phyloP scores from a whole-genome alignment of 2,797 vertebrate genomes.

The Xerus rutilus region DNA sequence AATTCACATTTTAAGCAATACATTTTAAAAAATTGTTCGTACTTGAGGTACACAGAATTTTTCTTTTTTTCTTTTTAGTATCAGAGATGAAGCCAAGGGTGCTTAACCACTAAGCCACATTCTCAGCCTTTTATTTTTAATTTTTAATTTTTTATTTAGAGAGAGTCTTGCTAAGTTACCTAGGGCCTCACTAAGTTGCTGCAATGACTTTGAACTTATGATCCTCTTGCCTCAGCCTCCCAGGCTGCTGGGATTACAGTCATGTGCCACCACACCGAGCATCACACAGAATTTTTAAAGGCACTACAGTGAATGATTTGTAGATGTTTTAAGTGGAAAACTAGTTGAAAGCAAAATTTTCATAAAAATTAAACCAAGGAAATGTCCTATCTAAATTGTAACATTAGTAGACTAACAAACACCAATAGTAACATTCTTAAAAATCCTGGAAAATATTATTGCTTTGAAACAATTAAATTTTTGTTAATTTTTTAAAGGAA shows the following conservation, averaged over 20 bases:
- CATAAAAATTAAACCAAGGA: not conserved
- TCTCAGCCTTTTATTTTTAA: no score
- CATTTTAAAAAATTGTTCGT: not conserved
- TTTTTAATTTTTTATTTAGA: no score
- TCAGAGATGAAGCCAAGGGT: no score
- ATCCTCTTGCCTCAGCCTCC: no score
- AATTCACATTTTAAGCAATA: no score
- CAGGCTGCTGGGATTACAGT: no score
- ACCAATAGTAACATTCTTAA: not conserved
- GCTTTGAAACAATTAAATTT: slow-evolving; percentile 26
- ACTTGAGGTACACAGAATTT: not conserved
- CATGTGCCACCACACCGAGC: no score
- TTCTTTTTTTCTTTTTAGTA: not conserved
- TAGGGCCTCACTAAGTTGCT: no score
- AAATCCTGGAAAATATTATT: not conserved
- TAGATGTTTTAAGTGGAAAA: not conserved
- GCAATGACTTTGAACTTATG: no score
- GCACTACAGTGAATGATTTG: not conserved
- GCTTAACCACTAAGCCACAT: no score
- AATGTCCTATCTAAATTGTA: not conserved
- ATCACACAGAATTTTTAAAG: slow-evolving; percentile 1
- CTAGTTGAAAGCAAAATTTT: not conserved
- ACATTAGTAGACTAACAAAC: not conserved
- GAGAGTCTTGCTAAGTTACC: no score
- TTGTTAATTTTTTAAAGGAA: not conserved